Conservation (phyloP, 1,140 invertebrate species). For the Mesaphorura yosii region DNA sequence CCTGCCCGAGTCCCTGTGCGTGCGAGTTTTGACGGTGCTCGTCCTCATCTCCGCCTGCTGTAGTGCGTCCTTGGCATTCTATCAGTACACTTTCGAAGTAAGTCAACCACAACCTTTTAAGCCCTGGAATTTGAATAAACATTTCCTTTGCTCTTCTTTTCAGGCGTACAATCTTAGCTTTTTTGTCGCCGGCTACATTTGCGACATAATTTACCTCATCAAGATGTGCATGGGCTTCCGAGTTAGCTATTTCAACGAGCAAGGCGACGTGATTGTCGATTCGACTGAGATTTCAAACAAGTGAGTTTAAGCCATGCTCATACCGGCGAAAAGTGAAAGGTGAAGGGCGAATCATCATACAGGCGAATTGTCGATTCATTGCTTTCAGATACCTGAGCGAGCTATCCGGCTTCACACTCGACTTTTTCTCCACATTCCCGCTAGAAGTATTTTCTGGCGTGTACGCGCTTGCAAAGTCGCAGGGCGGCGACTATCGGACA, state of each 20-base stretch:
- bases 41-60: slow-evolving; percentile 1
- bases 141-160: neutral
- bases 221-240: slow-evolving; percentile 8
- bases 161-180: neutral
- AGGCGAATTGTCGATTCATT: neutral
- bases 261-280: slow-evolving; percentile 5
- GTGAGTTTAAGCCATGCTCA: neutral
- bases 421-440: slow-evolving; percentile 12
- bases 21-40: neutral
- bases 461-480: neutral
- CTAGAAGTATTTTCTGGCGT: slow-evolving; percentile 8
- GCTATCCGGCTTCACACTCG: slow-evolving; percentile 1
- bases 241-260: slow-evolving; percentile 8
- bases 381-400: slow-evolving; percentile 12
- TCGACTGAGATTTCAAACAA: slow-evolving; percentile 9
- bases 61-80: neutral
- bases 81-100: slow-evolving; percentile 8
- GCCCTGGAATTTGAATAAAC: neutral
- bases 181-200: slow-evolving; percentile 5
- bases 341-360: no score
- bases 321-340: no score
- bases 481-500: neutral
- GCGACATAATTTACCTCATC: slow-evolving; percentile 2
- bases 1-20: neutral
- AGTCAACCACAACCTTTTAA: no score